Evolutionary conservation across 2,113 vertebrate species (phyloP).

Genomic region (Pygoscelis antarcticus): DNA sequence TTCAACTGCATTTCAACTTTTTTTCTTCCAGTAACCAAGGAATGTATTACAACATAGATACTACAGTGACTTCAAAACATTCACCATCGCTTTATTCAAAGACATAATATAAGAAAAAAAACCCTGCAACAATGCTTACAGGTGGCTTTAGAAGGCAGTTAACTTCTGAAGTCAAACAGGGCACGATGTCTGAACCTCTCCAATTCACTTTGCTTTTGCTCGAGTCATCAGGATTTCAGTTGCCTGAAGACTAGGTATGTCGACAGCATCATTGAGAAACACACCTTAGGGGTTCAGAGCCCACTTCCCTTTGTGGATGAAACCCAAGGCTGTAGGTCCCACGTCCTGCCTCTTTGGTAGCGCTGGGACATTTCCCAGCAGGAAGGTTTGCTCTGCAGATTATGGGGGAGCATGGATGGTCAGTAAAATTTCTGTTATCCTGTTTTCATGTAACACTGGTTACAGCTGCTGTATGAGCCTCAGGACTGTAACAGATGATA

Average conservation of each 20-base stretch:
- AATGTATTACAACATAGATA: background rate
- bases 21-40: background rate
- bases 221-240: background rate
- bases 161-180: background rate
- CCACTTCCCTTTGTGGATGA: background rate
- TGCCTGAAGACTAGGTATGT: background rate
- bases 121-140: background rate
- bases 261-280: background rate
- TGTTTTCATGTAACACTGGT: background rate
- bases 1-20: background rate
- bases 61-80: background rate
- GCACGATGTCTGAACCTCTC: background rate
- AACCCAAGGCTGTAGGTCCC: background rate
- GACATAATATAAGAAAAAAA: background rate
- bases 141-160: background rate
- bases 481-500: background rate
- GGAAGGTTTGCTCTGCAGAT: background rate
- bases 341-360: background rate
- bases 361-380: background rate
- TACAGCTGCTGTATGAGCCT: background rate
- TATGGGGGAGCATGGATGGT: background rate
- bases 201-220: background rate
- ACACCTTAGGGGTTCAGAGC: background rate
- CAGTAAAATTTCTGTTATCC: background rate
- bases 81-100: background rate